These are phyloP conservation scores for Opisthocomus hoazin DNA, from an alignment of 2,113 vertebrate species.

Conservation along the genomic window DNA sequence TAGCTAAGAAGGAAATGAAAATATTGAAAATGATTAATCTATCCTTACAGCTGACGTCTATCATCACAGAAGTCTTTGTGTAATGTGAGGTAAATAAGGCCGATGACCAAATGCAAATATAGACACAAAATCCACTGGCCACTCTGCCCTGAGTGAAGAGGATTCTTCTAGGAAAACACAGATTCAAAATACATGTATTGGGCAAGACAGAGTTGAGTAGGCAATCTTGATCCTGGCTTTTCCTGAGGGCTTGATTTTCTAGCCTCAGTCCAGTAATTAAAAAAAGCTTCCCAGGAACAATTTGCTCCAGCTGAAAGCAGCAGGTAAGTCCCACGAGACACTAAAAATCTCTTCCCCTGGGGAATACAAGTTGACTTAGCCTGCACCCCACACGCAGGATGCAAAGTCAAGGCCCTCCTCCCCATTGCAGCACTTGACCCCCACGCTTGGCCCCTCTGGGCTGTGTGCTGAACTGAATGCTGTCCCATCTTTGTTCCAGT, in stretches of 20 bases:
- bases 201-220: background rate
- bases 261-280: background rate
- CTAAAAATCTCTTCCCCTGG: background rate
- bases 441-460: rapidly evolving
- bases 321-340: background rate
- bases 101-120: background rate
- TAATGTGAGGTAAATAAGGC: background rate
- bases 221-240: background rate
- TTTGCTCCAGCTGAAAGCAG: background rate
- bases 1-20: background rate
- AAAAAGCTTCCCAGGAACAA: background rate
- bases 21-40: background rate
- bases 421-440: background rate
- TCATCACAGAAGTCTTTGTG: background rate
- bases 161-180: background rate
- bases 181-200: background rate
- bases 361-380: background rate
- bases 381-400: background rate
- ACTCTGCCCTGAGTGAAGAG: background rate
- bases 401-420: background rate
- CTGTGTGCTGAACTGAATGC: rapidly evolving
- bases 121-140: background rate
- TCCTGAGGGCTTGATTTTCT: background rate
- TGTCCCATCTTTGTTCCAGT: background rate
- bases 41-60: background rate